Evolutionary conservation across 2,797 vertebrate species (phyloP).

Genomic region (Acrossocheilus fasciatus): DNA sequence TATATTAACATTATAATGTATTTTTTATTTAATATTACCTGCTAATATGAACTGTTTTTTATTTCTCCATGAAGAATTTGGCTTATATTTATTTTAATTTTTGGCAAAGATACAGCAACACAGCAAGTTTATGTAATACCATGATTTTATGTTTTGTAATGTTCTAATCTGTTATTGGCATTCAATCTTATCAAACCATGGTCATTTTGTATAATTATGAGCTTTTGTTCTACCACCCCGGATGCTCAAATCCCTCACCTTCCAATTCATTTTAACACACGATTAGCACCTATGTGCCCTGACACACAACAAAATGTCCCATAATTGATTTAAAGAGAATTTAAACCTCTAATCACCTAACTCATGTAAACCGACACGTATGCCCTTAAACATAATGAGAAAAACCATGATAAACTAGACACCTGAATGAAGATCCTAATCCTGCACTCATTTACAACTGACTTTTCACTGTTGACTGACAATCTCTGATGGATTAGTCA

Average conservation of each 20-base stretch:
- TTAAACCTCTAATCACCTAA: conserved; percentile 41
- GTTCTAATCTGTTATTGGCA: background rate
- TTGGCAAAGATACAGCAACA: background rate
- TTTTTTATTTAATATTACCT: background rate
- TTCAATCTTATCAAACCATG: background rate
- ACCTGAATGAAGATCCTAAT: conserved; percentile 47
- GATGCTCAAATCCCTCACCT: conserved; percentile 8
- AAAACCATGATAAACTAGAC: conserved; percentile 16
- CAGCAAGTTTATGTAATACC: background rate
- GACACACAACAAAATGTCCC: conserved; percentile 7
- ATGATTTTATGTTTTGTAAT: background rate
- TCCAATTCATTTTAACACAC: conserved; percentile 4
- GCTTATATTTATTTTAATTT: background rate
- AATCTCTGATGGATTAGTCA: conserved; percentile 31
- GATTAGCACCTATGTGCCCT: conserved; percentile 48
- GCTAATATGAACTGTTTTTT: background rate
- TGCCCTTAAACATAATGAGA: conserved; percentile 46
- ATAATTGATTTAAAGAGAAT: conserved; percentile 37
- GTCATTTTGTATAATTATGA: background rate
- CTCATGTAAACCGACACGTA: conserved; percentile 51
- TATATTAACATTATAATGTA: background rate
- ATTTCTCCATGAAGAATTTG: background rate
- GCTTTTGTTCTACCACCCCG: background rate
- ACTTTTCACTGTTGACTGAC: conserved; percentile 41
- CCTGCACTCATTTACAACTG: conserved; percentile 26